Percentiles rank a stretch among this genome's conserved stretches.
Evolutionary conservation across 2,888 invertebrate species (phyloP).

Genomic region (Melieria crassipennis): DNA sequence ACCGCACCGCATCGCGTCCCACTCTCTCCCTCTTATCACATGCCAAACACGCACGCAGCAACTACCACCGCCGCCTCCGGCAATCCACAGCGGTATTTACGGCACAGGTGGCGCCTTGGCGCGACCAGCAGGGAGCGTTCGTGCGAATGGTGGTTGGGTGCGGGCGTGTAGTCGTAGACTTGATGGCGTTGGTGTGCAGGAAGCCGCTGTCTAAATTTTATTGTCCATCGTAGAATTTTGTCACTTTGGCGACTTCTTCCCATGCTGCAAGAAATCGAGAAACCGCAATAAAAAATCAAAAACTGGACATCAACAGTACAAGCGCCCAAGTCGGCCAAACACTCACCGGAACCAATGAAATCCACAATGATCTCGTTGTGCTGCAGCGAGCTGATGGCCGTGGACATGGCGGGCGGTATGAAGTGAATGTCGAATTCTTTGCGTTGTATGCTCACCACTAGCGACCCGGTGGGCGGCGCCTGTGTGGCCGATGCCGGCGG

Average conservation of each 20-base stretch:
- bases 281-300: background rate
- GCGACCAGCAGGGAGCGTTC: too few species aligned
- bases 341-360: conserved; percentile 73
- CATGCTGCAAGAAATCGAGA: conserved; percentile 72
- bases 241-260: conserved; percentile 75
- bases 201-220: conserved; percentile 43
- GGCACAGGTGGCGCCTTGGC: too few species aligned
- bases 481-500: conserved; percentile 44
- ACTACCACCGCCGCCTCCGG: too few species aligned
- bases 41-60: too few species aligned
- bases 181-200: conserved; percentile 20
- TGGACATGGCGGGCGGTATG: conserved; percentile 57
- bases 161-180: too few species aligned
- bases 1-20: too few species aligned
- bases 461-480: conserved; percentile 40
- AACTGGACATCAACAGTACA: background rate
- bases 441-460: conserved; percentile 40
- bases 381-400: conserved; percentile 61
- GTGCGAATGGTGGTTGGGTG: too few species aligned
- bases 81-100: too few species aligned
- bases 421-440: conserved; percentile 54
- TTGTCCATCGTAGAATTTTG: conserved; percentile 71
- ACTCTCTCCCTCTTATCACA: too few species aligned
- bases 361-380: conserved; percentile 73
- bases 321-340: background rate